A percentile compares a stretch with the other conserved stretches of the same genome.
Evolutionary conservation across 1,140 invertebrate species (phyloP).

Genomic region (Eulimnadia texana): DNA sequence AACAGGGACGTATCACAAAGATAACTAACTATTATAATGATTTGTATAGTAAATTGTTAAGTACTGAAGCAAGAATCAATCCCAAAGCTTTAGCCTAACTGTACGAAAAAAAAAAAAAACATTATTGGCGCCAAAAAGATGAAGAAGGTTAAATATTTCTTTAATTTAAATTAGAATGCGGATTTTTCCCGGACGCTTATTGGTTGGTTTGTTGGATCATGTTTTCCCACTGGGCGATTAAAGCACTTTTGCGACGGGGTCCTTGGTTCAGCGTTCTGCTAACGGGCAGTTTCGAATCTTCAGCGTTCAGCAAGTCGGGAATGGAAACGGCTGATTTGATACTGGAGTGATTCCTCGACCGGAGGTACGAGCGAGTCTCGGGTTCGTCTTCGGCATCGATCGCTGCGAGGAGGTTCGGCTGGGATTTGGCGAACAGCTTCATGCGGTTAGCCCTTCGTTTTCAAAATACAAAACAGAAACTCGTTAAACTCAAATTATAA

Average conservation of each 20-base stretch:
- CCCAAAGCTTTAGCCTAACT: too few species aligned
- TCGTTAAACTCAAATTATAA: background rate
- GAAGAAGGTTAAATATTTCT: too few species aligned
- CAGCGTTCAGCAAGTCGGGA: constrained; percentile 23
- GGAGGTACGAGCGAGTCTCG: constrained; percentile 28
- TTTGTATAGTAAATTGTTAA: too few species aligned
- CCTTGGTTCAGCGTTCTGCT: constrained; percentile 20
- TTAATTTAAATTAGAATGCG: too few species aligned
- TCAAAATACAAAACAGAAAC: too few species aligned
- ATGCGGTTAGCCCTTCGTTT: constrained; percentile 33
- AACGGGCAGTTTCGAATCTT: constrained; percentile 1
- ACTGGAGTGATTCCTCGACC: constrained; percentile 23
- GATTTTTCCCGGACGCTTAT: too few species aligned
- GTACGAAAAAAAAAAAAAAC: too few species aligned
- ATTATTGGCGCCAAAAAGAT: background rate
- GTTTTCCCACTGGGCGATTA: constrained; percentile 39
- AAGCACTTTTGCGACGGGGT: constrained; percentile 31
- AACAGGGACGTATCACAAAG: too few species aligned
- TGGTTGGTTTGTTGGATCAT: constrained; percentile 29
- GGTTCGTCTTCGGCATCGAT: constrained; percentile 29
- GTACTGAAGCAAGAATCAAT: too few species aligned
- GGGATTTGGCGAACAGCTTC: constrained; percentile 32
- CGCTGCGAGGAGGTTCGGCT: constrained; percentile 32
- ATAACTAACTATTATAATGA: too few species aligned
- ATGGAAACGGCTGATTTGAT: constrained; percentile 21